Base-by-base conservation (phyloP, 37 sponge, comb jelly and placozoan genomes). In the Tethya wilhelma region DNA sequence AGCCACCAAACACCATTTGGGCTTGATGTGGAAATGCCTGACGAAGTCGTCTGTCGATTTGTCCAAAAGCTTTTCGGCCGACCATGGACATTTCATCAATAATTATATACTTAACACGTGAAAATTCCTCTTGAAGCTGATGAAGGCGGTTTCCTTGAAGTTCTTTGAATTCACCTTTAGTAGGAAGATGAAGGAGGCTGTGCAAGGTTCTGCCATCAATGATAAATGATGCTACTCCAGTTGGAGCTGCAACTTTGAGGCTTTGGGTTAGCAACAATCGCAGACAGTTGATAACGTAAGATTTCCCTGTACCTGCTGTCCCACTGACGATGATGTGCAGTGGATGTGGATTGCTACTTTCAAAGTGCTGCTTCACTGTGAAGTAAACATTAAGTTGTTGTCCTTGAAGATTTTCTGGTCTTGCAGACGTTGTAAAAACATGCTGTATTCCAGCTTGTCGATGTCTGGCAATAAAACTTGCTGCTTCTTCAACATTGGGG, bases 191-290 rank as follows among this genome's bases (percentile, higher is more conserved):
- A 8, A 86, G 56, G 22, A 78, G 73, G 12, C 74, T 74, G 68
- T 86, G 86, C 19, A 86, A 76, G 26, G 80, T 86, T 43, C 25
- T 5, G 32, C 87, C 81, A 34, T 82, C 63, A 23, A 82, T 36
- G 46, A 71, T 88, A 37, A 76, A 88, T 2, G 89, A 77, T 39
- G 88, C 82, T n/a, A 80, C 77, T 5, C 80, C 87, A 72, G 81
- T 86, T 49, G 87, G 87, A 44, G 80, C 87, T 65, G 80, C 74
- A 2, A 86, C 79, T 12, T 22, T 32, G 36, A 79, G 75, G 8
- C 32, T 9, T 39, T 79, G 12, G 1, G 37, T 8, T 6, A 77
- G 73, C 31, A 85, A 78, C 28, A 75, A 49, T 69, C 69, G 34
- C 2, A 85, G 38, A 46, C 85, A 85, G 36, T 85, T 60, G 63